Conservation (phyloP, 2,888 invertebrate genomes). For the Trachelus stipa region DNA sequence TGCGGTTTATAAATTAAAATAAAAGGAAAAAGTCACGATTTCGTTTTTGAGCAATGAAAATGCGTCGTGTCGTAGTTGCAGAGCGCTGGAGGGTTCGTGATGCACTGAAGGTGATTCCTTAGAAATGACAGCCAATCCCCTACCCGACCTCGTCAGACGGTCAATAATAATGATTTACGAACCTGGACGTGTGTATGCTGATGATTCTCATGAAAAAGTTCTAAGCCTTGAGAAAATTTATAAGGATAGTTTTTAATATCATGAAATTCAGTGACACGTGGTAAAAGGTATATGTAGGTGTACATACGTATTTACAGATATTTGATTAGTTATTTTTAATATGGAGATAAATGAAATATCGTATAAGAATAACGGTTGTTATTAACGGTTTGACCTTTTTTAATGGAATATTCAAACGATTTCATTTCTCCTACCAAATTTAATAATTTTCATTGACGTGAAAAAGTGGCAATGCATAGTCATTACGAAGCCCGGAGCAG, state of each 20-base stretch:
- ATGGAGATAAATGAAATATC: too few species aligned
- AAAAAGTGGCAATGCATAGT: slow-evolving; percentile 19
- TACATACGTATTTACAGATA: background rate
- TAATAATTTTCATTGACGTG: slow-evolving; percentile 29
- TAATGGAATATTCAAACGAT: background rate
- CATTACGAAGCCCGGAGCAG: slow-evolving; percentile 25
- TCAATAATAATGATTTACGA: slow-evolving; percentile 38
- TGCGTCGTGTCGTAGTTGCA: slow-evolving; percentile 41
- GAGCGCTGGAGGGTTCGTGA: slow-evolving; percentile 48
- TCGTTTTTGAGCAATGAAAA: slow-evolving; percentile 28
- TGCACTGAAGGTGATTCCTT: slow-evolving; percentile 59
- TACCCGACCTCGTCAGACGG: slow-evolving; percentile 31
- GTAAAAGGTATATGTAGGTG: background rate
- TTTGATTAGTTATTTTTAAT: background rate
- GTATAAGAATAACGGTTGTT: too few species aligned
- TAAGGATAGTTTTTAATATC: background rate
- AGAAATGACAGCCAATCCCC: slow-evolving; percentile 55
- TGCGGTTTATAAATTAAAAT: background rate
- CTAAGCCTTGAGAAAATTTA: background rate
- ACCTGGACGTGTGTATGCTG: background rate
- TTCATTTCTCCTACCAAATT: slow-evolving; percentile 10
- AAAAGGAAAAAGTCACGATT: background rate
- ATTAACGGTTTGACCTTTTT: background rate
- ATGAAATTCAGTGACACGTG: background rate
- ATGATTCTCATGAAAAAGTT: background rate